Percentiles rank a stretch among this genome's conserved stretches.
phyloP scores from a whole-genome alignment of 1,140 invertebrate genomes.

The Nylanderia fulva region DNA sequence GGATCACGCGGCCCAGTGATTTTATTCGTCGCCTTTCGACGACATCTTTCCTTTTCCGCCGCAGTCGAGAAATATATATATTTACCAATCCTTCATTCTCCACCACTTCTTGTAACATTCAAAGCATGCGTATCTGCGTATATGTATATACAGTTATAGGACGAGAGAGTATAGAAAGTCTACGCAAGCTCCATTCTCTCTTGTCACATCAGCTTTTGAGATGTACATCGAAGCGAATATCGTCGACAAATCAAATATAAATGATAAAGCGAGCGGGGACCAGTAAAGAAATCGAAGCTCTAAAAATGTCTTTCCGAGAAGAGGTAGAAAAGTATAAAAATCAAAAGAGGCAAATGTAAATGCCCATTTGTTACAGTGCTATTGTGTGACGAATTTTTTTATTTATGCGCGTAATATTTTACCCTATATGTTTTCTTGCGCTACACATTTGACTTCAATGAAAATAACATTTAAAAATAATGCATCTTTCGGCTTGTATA shows the following conservation, averaged over 20 bases:
- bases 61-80: background rate
- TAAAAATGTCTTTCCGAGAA: constrained; percentile 15
- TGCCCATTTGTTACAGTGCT: constrained; percentile 12
- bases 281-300: constrained; percentile 21
- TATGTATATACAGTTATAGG: background rate
- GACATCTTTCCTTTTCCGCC: constrained; percentile 16
- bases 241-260: constrained; percentile 57
- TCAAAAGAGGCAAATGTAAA: constrained; percentile 13
- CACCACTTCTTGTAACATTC: background rate
- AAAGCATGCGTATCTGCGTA: background rate
- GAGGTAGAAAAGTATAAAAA: constrained; percentile 61
- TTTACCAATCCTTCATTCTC: background rate
- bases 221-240: constrained; percentile 41
- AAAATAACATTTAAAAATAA: background rate
- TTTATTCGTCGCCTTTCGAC: constrained; percentile 48
- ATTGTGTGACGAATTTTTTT: background rate
- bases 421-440: background rate
- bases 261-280: constrained; percentile 40
- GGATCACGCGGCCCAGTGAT: constrained; percentile 68
- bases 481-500: too few species aligned
- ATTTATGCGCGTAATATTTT: constrained; percentile 5
- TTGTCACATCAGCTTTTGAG: constrained; percentile 35
- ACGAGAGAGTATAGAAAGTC: background rate
- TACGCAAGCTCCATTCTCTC: background rate
- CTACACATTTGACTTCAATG: background rate